Percentiles rank a stretch among this genome's conserved stretches.
These are phyloP conservation scores for Mionectes olivaceus DNA, from an alignment of 2,797 vertebrate genomes.

Conservation along the genomic window DNA sequence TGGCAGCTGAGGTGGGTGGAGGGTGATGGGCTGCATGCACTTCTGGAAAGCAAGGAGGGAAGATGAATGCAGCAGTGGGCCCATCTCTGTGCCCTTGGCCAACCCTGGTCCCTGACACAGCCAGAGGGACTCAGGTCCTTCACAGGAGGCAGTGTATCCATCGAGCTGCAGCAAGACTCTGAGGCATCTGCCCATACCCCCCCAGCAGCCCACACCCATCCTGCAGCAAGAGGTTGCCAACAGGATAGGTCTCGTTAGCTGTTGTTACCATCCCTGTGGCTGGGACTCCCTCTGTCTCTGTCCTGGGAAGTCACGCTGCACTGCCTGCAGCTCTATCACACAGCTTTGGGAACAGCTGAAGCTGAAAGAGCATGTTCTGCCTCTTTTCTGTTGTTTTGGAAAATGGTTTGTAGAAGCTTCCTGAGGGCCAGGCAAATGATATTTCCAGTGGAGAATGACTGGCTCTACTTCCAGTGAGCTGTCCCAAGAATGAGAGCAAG, in stretches of 20 bases:
- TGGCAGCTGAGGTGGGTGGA: no score
- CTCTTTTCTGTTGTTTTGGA: neutral
- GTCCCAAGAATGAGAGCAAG: neutral
- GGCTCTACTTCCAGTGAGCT: neutral
- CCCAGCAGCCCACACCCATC: rapidly evolving
- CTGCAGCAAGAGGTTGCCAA: neutral
- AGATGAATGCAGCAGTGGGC: rapidly evolving
- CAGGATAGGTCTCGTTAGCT: rapidly evolving
- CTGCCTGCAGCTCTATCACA: neutral
- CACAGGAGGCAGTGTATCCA: rapidly evolving
- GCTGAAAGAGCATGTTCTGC: neutral
- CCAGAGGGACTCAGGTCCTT: neutral
- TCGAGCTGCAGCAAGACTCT: rapidly evolving
- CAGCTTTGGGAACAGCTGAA: neutral
- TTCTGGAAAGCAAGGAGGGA: rapidly evolving
- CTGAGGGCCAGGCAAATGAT: neutral
- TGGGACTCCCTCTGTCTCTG: rapidly evolving
- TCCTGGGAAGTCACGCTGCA: neutral
- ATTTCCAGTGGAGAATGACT: neutral
- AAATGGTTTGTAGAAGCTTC: rapidly evolving
- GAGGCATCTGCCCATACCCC: rapidly evolving
- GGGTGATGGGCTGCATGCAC: rapidly evolving
- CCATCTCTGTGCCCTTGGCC: neutral
- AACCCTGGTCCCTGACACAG: rapidly evolving
- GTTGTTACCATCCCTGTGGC: rapidly evolving